Conservation (phyloP, 2,888 invertebrate species). For the Petrophora chlorosata region DNA sequence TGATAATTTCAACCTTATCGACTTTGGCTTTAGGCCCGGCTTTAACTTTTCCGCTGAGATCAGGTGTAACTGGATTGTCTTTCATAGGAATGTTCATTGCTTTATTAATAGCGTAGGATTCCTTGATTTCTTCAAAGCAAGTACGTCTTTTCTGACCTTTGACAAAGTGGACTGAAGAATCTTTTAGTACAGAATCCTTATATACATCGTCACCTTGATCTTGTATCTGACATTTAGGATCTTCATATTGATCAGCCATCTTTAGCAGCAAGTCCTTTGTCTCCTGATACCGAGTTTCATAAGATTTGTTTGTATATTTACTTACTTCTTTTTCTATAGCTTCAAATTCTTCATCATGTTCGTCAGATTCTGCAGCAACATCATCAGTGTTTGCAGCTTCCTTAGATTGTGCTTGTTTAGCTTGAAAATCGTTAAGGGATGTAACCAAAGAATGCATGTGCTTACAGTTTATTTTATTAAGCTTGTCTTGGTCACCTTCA, state of each 20-base stretch:
- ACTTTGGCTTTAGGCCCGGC: constrained; percentile 30
- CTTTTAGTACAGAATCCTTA: constrained; percentile 56
- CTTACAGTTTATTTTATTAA: constrained; percentile 63
- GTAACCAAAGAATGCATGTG: constrained; percentile 66
- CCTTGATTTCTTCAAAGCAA: constrained; percentile 59
- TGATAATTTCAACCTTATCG: constrained; percentile 36
- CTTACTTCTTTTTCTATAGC: constrained; percentile 70
- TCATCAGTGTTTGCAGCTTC: constrained; percentile 27
- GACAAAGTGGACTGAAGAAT: constrained; percentile 59
- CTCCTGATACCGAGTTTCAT: constrained; percentile 71
- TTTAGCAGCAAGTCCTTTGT: constrained; percentile 70
- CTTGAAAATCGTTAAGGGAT: constrained; percentile 53
- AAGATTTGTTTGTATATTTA: constrained; percentile 70
- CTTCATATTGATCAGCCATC: constrained; percentile 66
- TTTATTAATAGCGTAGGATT: constrained; percentile 66
- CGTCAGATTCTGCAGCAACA: constrained; percentile 40
- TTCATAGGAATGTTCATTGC: constrained; percentile 65
- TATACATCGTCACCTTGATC: constrained; percentile 36
- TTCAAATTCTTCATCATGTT: constrained; percentile 61
- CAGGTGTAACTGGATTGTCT: constrained; percentile 55
- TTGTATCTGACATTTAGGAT: constrained; percentile 39
- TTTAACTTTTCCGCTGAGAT: constrained; percentile 48
- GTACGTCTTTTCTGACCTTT: constrained; percentile 54
- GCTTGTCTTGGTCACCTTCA: constrained; percentile 51
- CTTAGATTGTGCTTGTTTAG: constrained; percentile 34